Evolutionary conservation across 2,113 vertebrate genomes (phyloP), one percentile per base, ranked within the genome.

Genomic region (Sinocyclocheilus maitianheensis): DNA sequence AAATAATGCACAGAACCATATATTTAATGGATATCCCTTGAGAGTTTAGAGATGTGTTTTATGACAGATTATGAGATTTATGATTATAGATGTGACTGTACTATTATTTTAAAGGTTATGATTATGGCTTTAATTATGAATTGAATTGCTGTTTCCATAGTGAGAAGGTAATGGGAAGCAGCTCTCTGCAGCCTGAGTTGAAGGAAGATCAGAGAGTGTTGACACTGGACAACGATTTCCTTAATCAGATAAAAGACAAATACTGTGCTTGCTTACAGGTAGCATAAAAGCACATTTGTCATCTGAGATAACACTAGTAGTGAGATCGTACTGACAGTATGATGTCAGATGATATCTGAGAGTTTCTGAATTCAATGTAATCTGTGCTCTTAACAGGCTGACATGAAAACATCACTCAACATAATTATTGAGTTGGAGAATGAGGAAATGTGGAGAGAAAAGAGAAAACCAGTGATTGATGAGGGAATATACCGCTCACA

Each of bases 121-220:
- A 77, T 14, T 71, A 16, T 55, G 8, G 24, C 16, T 78, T 13
- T 51, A 51, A 11, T 51, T 51, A 13, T 51, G 48, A 51, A 37
- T 77, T 60, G 53, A 20, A 84, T 46, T 85, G 12, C 10, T 63
- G 13, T 77, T 81, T 76, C 12, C 1, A 62, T 87, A 95, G 95
- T 46, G 92, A 95, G 78, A 90, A 18, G 74, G 89, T 96, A 72
- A 92, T 95, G 94, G 93, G 91, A 63, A 92, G 84, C 82, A 3
- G 18, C 1, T 89, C 89, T 34, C 87, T 96, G 83, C 91, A 91
- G 88, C 93, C 92, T 0, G 93, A 95, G 34, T 90, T 95, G 86
- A 77, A 26, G 13, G 88, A 84, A 0, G 91, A 93, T 55, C 85
- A 76, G 24, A 12, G 16, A 1, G 84, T 79, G 0, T 89, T 94